A percentile compares a stretch with the other conserved stretches of the same genome.
phyloP scores from a whole-genome alignment of 2,797 vertebrate genomes.

The Fistularia commersonii region DNA sequence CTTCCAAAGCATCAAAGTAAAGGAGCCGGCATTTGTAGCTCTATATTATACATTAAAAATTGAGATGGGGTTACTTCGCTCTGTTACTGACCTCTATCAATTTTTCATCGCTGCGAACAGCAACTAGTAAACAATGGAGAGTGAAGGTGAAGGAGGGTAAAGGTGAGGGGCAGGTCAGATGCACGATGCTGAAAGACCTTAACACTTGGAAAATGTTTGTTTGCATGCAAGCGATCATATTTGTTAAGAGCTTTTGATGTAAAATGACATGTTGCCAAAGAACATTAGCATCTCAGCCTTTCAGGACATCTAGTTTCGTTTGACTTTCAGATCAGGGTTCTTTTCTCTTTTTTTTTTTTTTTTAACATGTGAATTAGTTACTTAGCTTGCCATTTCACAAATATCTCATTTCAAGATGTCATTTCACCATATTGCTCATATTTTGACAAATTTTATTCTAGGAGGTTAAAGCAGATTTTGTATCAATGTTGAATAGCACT shows the following conservation, averaged over 20 bases:
- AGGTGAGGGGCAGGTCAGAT: constrained; percentile 40
- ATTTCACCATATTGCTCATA: too few relatives aligned
- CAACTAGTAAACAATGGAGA: constrained; percentile 64
- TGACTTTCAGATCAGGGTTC: too few relatives aligned
- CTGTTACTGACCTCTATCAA: constrained; percentile 63
- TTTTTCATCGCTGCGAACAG: constrained; percentile 59
- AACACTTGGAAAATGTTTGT: constrained; percentile 13
- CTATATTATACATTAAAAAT: constrained; percentile 75
- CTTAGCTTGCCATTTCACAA: too few relatives aligned
- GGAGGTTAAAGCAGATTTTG: too few relatives aligned
- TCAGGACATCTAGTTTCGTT: too few relatives aligned
- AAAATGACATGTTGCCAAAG: constrained; percentile 5
- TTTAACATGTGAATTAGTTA: too few relatives aligned
- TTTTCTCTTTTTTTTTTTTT: too few relatives aligned
- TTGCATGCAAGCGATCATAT: not conserved
- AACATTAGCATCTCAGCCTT: not conserved
- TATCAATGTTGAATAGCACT: too few relatives aligned
- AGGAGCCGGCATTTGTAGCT: constrained; percentile 54
- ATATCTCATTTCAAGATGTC: too few relatives aligned
- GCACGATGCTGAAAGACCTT: constrained; percentile 17
- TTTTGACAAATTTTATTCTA: too few relatives aligned
- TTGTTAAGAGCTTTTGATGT: constrained; percentile 13
- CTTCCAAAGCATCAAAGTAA: constrained; percentile 50
- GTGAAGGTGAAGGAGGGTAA: constrained; percentile 28
- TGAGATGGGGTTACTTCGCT: constrained; percentile 62